These are phyloP conservation scores for Hippasteria phrygiana DNA, from an alignment of 53 echinoderm and acorn worm genomes.

Conservation along the genomic window DNA sequence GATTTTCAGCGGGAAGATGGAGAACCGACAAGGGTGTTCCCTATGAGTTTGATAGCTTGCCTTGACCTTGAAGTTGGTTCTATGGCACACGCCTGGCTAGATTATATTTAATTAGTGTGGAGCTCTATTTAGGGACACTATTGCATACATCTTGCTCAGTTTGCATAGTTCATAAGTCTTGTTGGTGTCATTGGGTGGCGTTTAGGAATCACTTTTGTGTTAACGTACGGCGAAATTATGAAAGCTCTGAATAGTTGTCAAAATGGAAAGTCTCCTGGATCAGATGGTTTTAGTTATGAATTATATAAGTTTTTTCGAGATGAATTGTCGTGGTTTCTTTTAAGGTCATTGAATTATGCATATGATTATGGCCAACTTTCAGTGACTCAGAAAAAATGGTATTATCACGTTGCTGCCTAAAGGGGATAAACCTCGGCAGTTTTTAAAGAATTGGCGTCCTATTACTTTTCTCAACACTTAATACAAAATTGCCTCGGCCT, in stretches of 20 bases:
- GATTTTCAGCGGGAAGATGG: background rate
- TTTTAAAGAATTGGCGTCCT: too few relatives aligned
- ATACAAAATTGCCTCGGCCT: constrained; percentile 14
- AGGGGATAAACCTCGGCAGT: too few relatives aligned
- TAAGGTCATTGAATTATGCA: constrained; percentile 56
- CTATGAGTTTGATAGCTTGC: background rate
- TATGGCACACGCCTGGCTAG: too few relatives aligned
- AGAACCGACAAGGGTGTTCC: background rate
- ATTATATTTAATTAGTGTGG: too few relatives aligned
- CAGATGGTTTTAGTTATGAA: constrained; percentile 65
- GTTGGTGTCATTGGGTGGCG: background rate
- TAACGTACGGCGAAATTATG: background rate
- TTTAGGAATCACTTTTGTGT: background rate
- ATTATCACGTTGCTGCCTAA: too few relatives aligned
- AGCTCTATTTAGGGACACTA: too few relatives aligned
- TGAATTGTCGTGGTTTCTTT: constrained; percentile 10
- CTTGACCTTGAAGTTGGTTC: too few relatives aligned
- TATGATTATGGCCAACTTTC: constrained; percentile 40
- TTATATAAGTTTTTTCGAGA: constrained; percentile 55
- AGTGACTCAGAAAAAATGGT: too few relatives aligned
- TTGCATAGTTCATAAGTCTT: background rate
- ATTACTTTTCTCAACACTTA: constrained; percentile 44
- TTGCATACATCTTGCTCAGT: too few relatives aligned
- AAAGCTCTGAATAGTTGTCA: background rate
- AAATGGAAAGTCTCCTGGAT: too few relatives aligned